phyloP scores from a whole-genome alignment of 2,888 invertebrate species.

The Ormia ochracea region DNA sequence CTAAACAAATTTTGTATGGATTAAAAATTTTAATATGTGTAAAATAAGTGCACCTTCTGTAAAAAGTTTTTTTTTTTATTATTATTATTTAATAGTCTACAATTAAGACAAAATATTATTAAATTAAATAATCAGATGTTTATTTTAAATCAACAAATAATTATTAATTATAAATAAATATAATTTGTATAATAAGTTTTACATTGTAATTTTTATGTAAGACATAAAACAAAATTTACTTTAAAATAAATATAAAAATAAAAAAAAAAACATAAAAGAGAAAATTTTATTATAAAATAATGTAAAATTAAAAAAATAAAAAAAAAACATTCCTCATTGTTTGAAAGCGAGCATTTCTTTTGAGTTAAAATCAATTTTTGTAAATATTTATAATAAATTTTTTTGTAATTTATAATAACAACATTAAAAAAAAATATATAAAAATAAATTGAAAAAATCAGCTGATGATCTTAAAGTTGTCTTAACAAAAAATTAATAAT shows the following conservation, averaged over 20 bases:
- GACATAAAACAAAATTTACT: conserved; percentile 59
- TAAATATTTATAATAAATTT: conserved; percentile 49
- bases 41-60: conserved; percentile 37
- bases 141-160: conserved; percentile 33
- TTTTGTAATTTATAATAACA: conserved; percentile 57
- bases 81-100: conserved; percentile 46
- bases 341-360: conserved; percentile 52
- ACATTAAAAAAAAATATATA: conserved; percentile 20
- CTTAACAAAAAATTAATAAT: conserved; percentile 48
- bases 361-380: conserved; percentile 49
- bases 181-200: conserved; percentile 50
- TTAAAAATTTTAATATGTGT: conserved; percentile 13
- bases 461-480: conserved; percentile 61
- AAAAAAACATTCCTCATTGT: conserved; percentile 60
- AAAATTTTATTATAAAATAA: conserved; percentile 29
- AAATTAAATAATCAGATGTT: conserved; percentile 47
- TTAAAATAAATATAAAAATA: conserved; percentile 36
- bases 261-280: conserved; percentile 15
- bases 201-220: conserved; percentile 56
- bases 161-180: conserved; percentile 47
- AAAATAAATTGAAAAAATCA: conserved; percentile 48
- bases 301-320: conserved; percentile 10
- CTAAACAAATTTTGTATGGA: conserved; percentile 40
- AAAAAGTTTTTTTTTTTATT: conserved; percentile 53
- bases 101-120: conserved; percentile 24